Base-by-base conservation (phyloP, 2,888 invertebrate genomes). In the Netelia melanura region DNA sequence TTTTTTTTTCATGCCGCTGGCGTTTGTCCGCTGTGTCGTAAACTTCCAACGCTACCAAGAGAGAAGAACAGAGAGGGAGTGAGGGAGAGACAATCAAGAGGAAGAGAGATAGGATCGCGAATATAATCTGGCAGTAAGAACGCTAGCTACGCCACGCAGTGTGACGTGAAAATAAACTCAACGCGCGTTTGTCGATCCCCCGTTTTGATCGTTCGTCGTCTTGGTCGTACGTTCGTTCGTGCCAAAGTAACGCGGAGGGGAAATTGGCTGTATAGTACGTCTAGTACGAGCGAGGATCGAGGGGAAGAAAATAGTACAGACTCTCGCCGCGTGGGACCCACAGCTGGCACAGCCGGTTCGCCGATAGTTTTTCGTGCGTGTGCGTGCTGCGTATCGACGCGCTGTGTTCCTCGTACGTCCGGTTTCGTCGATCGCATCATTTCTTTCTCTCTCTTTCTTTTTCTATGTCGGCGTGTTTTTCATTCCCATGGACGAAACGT, bases 271-370 rank as follows among this genome's bases (percentile, higher is more conserved):
- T 62, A 48, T 58, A 77, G 38, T 58, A 61, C 64, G 65, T 54
- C 25, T 23, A 43, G 21, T 58, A n/a, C 14, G 43, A n/a, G 43
- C 58, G 61, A 2, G 0, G 23, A 10, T 52, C 43, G 84, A 48
- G 52, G 65, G 82, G 64, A 70, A 67, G 48, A 75, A 78, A 81
- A 85, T 80, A 80, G 72, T 82, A 80, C 76, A 74, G 72, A 76
- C 56, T 67, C 76, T 81, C 65, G 75, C 81, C 81, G 84, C 85
- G 85, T 78, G 85, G 84, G 72, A 80, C 70, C 38, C 62, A 87
- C 86, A 87, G 86, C 86, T 87, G 85, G 86, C 71, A 77, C 86
- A 77, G 81, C 85, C 86, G 83, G 83, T 86, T 85, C 83, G 56
- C 74, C 9, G 64, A 83, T 83, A 76, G 79, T 80, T 67, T 64